Evolutionary conservation across 2,888 invertebrate species (phyloP), one percentile per base, ranked within the genome.

Genomic region (Eledona agricola): DNA sequence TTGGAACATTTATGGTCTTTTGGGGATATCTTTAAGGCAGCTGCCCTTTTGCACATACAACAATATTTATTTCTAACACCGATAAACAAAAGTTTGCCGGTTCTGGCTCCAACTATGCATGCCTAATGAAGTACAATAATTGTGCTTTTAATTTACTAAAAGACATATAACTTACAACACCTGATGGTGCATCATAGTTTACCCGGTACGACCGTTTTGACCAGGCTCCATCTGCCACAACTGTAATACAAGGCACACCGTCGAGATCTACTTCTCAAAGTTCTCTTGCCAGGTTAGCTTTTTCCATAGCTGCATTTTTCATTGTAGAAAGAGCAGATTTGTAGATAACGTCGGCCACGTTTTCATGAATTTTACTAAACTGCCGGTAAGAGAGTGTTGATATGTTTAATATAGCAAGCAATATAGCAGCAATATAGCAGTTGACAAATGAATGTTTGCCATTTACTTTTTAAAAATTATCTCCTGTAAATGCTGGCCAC

Each of bases 161-260:
- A 16, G 1, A 37, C 10, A 10, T 4, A 7, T 20, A 22, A 37
- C 20, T 40, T 42, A 28, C 42, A 5, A 38, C 38, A 6, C 38
- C 23, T 4, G 23, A 38, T 1, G 17, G 13, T 1, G 38, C 38
- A 25, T 22, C 11, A 25, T 38, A 38, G 12, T 38, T 25, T 11
- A 13, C n/a, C 5, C 13, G 22, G 7, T 57, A 57, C 2, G 53
- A 54, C 1, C 57, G 25, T 10, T 51, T 59, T 10, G 43, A 47
- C 56, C 59, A 57, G 4, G 43, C 42, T 10, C 56, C 56, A 45
- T 58, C 58, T 11, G 46, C 17, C 32, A 46, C 32, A 2, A 59
- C 57, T 1, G 51, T 52, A 9, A 47, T 50, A 7, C 19, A 47
- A 5, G 53, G 51, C 1, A 20, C 38, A 1, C 53, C 55, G 9